Evolutionary conservation across 2,888 invertebrate genomes (phyloP), one percentile per base, ranked within the genome.

Genomic region (Agonopterix heracliana): DNA sequence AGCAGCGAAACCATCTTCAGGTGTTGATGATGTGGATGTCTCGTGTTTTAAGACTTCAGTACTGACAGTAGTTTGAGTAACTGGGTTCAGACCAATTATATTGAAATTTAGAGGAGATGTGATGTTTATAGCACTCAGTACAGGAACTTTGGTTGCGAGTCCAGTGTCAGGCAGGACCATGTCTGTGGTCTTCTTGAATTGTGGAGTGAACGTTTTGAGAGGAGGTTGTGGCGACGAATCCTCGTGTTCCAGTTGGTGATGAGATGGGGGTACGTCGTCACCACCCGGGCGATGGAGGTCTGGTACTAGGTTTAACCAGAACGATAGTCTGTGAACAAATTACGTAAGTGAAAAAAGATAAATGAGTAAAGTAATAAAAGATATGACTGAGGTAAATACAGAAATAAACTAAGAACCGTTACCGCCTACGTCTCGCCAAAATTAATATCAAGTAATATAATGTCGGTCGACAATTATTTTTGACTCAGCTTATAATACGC

Each of bases 281-380:
- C 95, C 94, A 7, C 96, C 96, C 0, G 96, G 95, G 60, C 95
- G 93, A 72, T 96, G 96, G 34, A 96, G 90, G 71, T 98, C 97
- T 35, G 98, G 98, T 51, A 98, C 96, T 46, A 98, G 89, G 71
- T 98, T 97, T 51, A 98, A 80, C 98, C 98, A 98, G 79, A 98
- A 96, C 1, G 98, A 97, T 48, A 98, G 90, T 57, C 94, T 92
- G 82, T 60, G 55, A 56, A 73, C 59, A 71, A 70, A 38, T 38
- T 26, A 38, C 53, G 48, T 35, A 35, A 50, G 44, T 38, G 4
- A 38, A 38, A 9, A 10, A 9, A 3, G 2, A 38, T 38, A 10
- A n/a, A 10, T 38, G 10, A 38, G 10, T n/a, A 36, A 9, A 38
- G 3, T 17, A 4, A 17, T 26, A 26, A 26, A 26, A 7, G 7